Percentiles rank a stretch among this genome's conserved stretches.
Evolutionary conservation across 1,140 invertebrate species (phyloP).

Genomic region (Drosophila saltans): DNA sequence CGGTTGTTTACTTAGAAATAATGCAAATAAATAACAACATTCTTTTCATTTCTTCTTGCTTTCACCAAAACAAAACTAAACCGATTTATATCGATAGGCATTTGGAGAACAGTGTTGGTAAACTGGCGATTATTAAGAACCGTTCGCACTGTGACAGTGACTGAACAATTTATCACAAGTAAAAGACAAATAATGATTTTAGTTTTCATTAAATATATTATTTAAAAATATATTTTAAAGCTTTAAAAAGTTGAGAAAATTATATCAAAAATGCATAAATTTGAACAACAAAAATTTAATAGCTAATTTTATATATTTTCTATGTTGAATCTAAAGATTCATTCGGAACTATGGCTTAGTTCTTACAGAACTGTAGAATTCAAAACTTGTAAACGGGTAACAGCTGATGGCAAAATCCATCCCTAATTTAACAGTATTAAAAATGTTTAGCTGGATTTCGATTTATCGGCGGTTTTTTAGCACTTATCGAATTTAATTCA

Average conservation of each 20-base stretch:
- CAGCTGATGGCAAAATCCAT: neutral
- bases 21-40: constrained; percentile 19
- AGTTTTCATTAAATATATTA: neutral
- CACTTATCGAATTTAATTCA: neutral
- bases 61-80: constrained; percentile 19
- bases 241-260: too few relatives aligned
- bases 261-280: too few relatives aligned
- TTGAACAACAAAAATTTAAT: too few relatives aligned
- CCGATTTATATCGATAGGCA: constrained; percentile 1
- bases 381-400: neutral
- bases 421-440: neutral
- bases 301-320: neutral
- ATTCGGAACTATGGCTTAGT: too few relatives aligned
- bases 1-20: constrained; percentile 14
- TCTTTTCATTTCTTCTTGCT: constrained; percentile 16
- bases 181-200: too few relatives aligned
- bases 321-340: too few relatives aligned
- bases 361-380: too few relatives aligned
- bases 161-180: too few relatives aligned
- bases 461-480: neutral
- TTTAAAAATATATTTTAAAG: neutral
- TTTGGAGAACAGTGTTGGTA: neutral
- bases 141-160: neutral
- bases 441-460: too few relatives aligned
- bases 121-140: neutral